Conservation (phyloP, 2,113 vertebrate genomes). For the Sinocyclocheilus rhinocerous region DNA sequence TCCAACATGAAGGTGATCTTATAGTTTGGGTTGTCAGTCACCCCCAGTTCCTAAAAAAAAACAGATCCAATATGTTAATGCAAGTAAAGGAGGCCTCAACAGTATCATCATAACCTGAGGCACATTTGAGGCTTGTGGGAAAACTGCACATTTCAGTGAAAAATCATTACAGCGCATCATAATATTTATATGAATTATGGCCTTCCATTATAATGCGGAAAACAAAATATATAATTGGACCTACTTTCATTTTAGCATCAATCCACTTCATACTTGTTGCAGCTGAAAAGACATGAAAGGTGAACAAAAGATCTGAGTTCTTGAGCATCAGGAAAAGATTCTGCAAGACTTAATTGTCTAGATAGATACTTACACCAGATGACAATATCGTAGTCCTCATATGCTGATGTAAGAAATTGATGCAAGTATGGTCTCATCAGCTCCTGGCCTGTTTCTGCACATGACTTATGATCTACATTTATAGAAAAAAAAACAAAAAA, state of each 20-base stretch:
- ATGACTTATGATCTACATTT: conserved; percentile 92
- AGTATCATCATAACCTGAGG: background rate
- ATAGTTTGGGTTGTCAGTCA: conserved; percentile 95
- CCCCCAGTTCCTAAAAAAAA: conserved; percentile 87
- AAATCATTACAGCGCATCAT: background rate
- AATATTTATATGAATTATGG: background rate
- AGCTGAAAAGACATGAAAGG: conserved; percentile 77
- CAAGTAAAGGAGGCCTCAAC: background rate
- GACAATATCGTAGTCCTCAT: conserved; percentile 98
- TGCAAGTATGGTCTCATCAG: conserved; percentile 98
- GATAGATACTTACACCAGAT: conserved; percentile 96
- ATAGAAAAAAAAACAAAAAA: background rate
- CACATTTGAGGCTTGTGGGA: background rate
- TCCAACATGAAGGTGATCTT: conserved; percentile 99
- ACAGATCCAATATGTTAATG: background rate
- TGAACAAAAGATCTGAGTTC: background rate
- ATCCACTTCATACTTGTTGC: conserved; percentile 99
- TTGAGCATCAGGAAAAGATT: background rate
- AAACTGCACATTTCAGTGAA: background rate
- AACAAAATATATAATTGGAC: conserved; percentile 51
- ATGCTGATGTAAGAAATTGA: conserved; percentile 95
- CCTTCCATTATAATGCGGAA: background rate
- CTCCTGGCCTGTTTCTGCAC: conserved; percentile 96
- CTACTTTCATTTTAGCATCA: conserved; percentile 99
- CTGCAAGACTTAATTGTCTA: background rate